Base-by-base conservation (phyloP, 1,140 invertebrate species). In the Cepaea nemoralis region DNA sequence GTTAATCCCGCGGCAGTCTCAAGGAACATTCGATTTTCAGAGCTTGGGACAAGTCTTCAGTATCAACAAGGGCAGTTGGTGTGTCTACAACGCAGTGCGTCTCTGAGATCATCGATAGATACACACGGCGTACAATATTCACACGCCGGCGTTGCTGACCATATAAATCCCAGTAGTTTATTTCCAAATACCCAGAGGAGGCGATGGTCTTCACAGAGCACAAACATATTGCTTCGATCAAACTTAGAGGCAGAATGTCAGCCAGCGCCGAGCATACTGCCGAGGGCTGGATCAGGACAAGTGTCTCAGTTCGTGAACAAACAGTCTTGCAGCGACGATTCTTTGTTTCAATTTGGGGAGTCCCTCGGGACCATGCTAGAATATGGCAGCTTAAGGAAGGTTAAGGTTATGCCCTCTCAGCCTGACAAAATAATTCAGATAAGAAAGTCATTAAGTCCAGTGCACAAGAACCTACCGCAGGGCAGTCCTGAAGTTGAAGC, bases 371-470 rank as follows among this genome's bases (percentile, higher is more conserved):
- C 40, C 2, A 74, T 74, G 37, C 10, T 42, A n/a, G 42, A 48
- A 19, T 45, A 40, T 27, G 71, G 71, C 22, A 74, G 42, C 27
- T 45, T 27, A 14, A 45, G 50, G 31, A 48, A 48, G n/a, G 71
- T 74, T 1, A 74, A 48, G 71, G 71, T 74, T 27, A 74, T 74
- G 42, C 42, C 42, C 1, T 74, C 71, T 45, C 12, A 33, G 2
- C 42, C 71, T 14, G 71, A 50, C 27, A 45, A n/a, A 27, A 74
- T 74, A 31, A 42, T 74, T 6, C 31, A 42, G 31, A 45, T 22
- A 3, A 42, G 27, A 48, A 2, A 14, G 16, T 74, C 71, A n/a
- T 37, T 70, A n/a, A 40, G 69, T 70, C 69, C 69, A 39, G 40
- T 70, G 22, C 6, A 40, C 40, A 40, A 24, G 2, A 27, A 3